phyloP scores from a whole-genome alignment of 92 coral and sea anemone genomes.

The Phenganax marumi region DNA sequence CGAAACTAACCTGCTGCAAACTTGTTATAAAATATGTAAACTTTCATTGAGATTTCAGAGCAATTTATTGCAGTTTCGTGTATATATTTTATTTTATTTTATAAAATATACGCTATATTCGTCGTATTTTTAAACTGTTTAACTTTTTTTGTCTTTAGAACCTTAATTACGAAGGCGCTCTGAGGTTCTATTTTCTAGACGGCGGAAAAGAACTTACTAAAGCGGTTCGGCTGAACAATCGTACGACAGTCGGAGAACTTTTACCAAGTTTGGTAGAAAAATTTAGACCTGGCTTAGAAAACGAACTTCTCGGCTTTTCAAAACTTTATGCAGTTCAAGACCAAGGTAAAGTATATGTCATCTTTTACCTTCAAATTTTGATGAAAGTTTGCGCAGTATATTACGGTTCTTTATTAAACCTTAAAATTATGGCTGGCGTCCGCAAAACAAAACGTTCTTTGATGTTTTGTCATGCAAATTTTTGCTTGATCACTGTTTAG shows the following conservation, averaged over 20 bases:
- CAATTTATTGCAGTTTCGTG: background rate
- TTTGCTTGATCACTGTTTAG: background rate
- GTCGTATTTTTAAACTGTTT: background rate
- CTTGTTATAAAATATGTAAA: background rate
- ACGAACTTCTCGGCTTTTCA: conserved; percentile 71
- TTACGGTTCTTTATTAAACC: background rate
- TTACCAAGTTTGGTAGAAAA: conserved; percentile 89
- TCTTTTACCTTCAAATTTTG: background rate
- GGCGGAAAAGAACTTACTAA: conserved; percentile 90
- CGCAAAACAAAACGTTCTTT: conserved; percentile 33
- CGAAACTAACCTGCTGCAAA: background rate
- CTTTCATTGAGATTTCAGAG: background rate
- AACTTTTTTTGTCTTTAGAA: conserved; percentile 50
- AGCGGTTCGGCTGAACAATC: conserved; percentile 79
- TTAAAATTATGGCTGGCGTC: background rate
- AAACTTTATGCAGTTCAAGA: conserved; percentile 90
- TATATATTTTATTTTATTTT: background rate
- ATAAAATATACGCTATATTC: background rate
- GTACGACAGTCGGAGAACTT: conserved; percentile 79
- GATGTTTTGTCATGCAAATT: conserved; percentile 7
- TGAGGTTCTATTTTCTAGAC: conserved; percentile 90
- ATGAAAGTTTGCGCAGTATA: background rate
- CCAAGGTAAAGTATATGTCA: conserved; percentile 46
- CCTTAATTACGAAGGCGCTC: conserved; percentile 88
- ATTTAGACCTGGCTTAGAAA: conserved; percentile 86